Conservation (phyloP, 2,797 vertebrate genomes). For the Halcyon badia region DNA sequence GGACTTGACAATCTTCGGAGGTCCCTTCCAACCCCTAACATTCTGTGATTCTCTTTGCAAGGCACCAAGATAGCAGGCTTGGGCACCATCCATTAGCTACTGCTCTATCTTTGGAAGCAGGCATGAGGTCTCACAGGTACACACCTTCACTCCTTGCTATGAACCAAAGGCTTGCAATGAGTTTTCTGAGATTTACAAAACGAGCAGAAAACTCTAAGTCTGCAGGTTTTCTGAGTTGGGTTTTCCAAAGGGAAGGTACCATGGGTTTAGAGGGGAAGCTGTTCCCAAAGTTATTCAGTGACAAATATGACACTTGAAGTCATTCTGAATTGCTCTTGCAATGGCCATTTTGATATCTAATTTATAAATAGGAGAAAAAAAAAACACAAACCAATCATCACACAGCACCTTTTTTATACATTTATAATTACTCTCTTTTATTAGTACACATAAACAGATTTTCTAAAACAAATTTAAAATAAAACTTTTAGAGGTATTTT, state of each 20-base stretch:
- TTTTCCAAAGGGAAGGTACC: background rate
- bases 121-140: background rate
- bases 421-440: background rate
- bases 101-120: background rate
- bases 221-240: fast-evolving
- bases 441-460: background rate
- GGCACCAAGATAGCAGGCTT: background rate
- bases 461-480: background rate
- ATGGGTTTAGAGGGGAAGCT: background rate
- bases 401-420: background rate
- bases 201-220: background rate
- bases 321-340: background rate
- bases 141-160: too few relatives aligned
- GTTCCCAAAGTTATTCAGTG: background rate
- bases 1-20: too few relatives aligned
- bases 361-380: fast-evolving
- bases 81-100: background rate
- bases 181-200: fast-evolving
- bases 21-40: too few relatives aligned
- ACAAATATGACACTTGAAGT: background rate
- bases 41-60: background rate
- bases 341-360: background rate
- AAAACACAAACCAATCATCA: background rate
- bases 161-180: background rate
- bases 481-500: background rate